Base-by-base conservation (phyloP, 2,797 vertebrate species). In the Xenopus petersii region DNA sequence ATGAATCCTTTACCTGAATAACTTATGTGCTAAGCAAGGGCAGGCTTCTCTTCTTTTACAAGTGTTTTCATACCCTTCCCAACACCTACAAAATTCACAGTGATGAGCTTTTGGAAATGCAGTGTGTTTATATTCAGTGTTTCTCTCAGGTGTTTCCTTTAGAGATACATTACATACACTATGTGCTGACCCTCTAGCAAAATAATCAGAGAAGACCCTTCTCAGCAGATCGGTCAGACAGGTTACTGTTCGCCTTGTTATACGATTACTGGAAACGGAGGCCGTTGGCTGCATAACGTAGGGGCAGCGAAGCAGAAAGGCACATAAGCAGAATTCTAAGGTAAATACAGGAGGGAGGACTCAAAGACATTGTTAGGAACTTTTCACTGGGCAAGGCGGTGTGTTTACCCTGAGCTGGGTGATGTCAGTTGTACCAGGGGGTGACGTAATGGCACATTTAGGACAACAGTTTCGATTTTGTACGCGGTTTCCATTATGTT, bases 141-240 rank as follows among this genome's bases (percentile, higher is more conserved):
- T 48, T 60, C 8, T 13, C 42, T 74, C 71, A 73, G 61, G 69
- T 74, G 71, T 74, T 74, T 64, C 49, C 70, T 69, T 42, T 51
- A 24, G 48, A 77, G 49, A 77, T 69, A 48, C 12, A 73, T 73
- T 62, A 58, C 70, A 73, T 64, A 62, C 54, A 56, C 54, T 56
- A 17, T 67, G 51, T 69, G 72, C 17, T 46, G 8, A 36, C 59
- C 67, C 26, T 59, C 63, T 58, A 73, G 36, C 66, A 73, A 73
- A 79, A 79, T 74, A 79, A 79, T 30, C 76, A 74, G 66, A 73
- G 70, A 64, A 69, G 71, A 78, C 48, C 15, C 71, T 73, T 68
- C 46, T 65, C 62, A 69, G 51, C 24, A 42, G 33, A 12, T 26
- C 46, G 26, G 47, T 42, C 74, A 70, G 61, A 79, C 71, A 70